Conservation (phyloP, 2,888 invertebrate species). For the Rhaphigaster nebulosa region DNA sequence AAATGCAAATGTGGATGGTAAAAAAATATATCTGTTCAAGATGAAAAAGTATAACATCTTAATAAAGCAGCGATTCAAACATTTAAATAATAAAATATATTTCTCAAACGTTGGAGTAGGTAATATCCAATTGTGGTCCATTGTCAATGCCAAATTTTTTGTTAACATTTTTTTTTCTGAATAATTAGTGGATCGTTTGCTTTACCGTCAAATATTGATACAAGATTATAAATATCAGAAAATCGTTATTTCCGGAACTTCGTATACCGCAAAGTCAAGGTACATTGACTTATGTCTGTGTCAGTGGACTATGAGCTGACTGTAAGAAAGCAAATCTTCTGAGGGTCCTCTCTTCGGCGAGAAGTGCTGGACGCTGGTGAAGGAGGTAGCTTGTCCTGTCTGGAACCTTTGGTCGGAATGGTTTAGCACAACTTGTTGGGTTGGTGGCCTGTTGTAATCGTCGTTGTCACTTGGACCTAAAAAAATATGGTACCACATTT, state of each 20-base stretch:
- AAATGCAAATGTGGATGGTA: too few relatives aligned
- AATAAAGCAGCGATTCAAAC: too few relatives aligned
- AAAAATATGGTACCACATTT: background rate
- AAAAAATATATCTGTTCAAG: too few relatives aligned
- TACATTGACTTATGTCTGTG: background rate
- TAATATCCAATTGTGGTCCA: too few relatives aligned
- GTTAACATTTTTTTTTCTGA: too few relatives aligned
- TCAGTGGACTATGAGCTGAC: conserved; percentile 33
- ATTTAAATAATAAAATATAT: too few relatives aligned
- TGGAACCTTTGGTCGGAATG: background rate
- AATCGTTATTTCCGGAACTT: background rate
- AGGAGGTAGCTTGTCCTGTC: conserved; percentile 43
- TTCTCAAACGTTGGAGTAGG: too few relatives aligned
- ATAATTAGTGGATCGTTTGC: too few relatives aligned
- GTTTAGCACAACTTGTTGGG: background rate
- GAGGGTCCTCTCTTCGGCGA: conserved; percentile 30
- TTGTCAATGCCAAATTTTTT: too few relatives aligned
- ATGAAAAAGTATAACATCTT: too few relatives aligned
- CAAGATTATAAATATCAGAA: background rate
- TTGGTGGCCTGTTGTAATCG: background rate
- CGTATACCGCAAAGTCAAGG: background rate
- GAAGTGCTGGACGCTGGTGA: conserved; percentile 52
- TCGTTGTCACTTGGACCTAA: background rate
- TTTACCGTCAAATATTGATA: too few relatives aligned
- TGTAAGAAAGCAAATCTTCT: conserved; percentile 26